Conservation (phyloP, 2,888 invertebrate genomes). For the Drosophila putrida region DNA sequence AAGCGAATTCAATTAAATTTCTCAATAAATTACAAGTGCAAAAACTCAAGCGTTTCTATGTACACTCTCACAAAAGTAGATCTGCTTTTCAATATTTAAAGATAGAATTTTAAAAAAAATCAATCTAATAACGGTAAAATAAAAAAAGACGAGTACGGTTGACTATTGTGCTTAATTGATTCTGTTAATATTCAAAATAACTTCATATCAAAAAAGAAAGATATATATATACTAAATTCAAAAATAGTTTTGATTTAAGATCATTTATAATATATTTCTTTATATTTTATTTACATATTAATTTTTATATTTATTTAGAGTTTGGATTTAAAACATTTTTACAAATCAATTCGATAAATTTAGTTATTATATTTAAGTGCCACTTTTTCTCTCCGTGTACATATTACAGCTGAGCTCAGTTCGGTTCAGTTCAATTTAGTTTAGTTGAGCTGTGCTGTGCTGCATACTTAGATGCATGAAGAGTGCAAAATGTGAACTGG, state of each 20-base stretch:
- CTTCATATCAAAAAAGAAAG: too few species aligned
- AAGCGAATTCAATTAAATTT: conserved; percentile 79
- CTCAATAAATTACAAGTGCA: conserved; percentile 76
- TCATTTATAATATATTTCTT: too few species aligned
- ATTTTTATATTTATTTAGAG: too few species aligned
- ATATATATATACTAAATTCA: too few species aligned
- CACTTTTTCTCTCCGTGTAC: conserved; percentile 1
- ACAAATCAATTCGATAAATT: too few species aligned
- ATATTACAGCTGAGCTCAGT: not conserved
- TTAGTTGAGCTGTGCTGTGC: conserved; percentile 12
- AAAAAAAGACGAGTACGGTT: not conserved
- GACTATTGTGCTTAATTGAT: not conserved
- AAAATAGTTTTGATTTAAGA: too few species aligned
- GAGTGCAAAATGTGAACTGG: conserved; percentile 53
- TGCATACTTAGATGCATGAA: conserved; percentile 64
- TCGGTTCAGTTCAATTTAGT: conserved; percentile 1
- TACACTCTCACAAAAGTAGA: conserved; percentile 3
- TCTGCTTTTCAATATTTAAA: not conserved
- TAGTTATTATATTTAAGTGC: not conserved
- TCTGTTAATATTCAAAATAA: too few species aligned
- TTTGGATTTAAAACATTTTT: too few species aligned
- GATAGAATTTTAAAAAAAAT: too few species aligned
- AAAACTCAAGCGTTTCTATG: conserved; percentile 48
- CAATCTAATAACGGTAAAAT: too few species aligned
- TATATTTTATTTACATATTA: too few species aligned